Evolutionary conservation across 2,888 invertebrate genomes (phyloP), one percentile per base, ranked within the genome.

Genomic region (Hyppa rectilinea): DNA sequence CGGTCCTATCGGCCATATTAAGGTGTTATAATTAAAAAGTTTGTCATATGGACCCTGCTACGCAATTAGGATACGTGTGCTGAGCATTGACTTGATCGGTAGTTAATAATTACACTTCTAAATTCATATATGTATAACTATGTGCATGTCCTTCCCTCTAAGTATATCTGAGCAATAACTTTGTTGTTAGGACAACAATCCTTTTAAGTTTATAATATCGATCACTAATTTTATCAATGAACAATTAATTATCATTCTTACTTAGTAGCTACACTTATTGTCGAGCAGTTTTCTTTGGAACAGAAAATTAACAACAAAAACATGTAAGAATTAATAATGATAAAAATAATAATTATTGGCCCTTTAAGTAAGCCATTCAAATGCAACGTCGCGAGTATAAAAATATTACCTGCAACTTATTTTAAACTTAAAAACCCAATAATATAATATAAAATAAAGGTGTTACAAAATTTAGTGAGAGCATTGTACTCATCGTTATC

Each of bases 231-330:
- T 29, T 7, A 40, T 29, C 14, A 40, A 12, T 29, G 14, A 29
- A 7, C 2, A 68, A 29, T 68, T 26, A 43, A 31, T 49, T 34
- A 49, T 9, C 17, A 55, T 31, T 40, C 43, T 17, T 58, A 69
- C 31, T 69, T 52, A 45, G 23, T 61, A 38, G 43, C 12, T 45
- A 63, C 23, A n/a, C n/a, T n/a, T 73, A 62, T 75, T 75, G 36
- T 75, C 71, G 26, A 71, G n/a, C 10, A 31, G 29, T 55, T 53
- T 58, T 55, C 55, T 77, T 77, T 71, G 71, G 71, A 60, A 49
- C 14, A 29, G 9, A 49, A 36, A 40, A 59, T 58, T 59, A n/a
- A n/a, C n/a, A n/a, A n/a, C n/a, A n/a, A n/a, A n/a, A n/a, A n/a
- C n/a, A n/a, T n/a, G n/a, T n/a, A n/a, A n/a, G n/a, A n/a, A n/a